Percentiles rank a stretch among this genome's conserved stretches.
Evolutionary conservation across 92 coral and sea anemone species (phyloP).

Genomic region (Umimayanthus kanabou): DNA sequence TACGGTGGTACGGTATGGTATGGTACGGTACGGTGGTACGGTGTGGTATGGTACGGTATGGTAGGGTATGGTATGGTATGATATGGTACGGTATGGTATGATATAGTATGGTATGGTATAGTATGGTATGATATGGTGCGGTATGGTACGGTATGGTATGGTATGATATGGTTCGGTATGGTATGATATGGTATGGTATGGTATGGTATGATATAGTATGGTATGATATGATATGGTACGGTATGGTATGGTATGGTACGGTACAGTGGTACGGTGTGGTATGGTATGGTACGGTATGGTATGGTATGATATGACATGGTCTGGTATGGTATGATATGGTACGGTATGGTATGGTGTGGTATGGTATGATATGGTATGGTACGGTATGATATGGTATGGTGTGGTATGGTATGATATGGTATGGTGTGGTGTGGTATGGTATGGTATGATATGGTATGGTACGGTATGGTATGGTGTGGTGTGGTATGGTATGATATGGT

Average conservation of each 20-base stretch:
- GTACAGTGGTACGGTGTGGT: neutral
- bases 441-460: too few relatives aligned
- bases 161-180: neutral
- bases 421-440: too few relatives aligned
- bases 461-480: neutral
- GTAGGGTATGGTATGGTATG: too few relatives aligned
- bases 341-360: too few relatives aligned
- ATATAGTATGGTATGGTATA: too few relatives aligned
- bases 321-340: too few relatives aligned
- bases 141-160: neutral
- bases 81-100: too few relatives aligned
- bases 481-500: neutral
- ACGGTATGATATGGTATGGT: too few relatives aligned
- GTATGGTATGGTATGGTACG: neutral
- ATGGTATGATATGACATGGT: too few relatives aligned
- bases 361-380: too few relatives aligned
- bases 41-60: neutral
- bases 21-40: neutral
- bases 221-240: neutral
- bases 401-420: too few relatives aligned
- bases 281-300: too few relatives aligned
- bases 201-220: neutral
- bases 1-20: neutral
- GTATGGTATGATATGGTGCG: neutral
- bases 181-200: neutral